Conservation (phyloP, 2,797 vertebrate species). For the Falco naumanni region DNA sequence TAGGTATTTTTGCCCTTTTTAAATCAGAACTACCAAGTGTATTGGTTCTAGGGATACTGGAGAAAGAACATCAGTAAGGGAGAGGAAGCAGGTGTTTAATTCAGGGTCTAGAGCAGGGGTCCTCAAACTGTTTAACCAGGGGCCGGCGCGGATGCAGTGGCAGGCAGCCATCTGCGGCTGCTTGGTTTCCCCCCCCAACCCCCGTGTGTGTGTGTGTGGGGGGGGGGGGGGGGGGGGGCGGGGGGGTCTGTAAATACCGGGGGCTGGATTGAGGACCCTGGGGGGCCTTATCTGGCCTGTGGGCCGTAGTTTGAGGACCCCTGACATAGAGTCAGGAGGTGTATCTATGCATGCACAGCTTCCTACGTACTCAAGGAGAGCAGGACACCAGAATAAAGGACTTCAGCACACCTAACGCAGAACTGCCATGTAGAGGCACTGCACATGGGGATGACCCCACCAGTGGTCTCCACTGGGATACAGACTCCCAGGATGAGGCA, state of each 20-base stretch:
- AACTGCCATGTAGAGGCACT: not conserved
- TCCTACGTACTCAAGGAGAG: not conserved
- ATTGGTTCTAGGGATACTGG: not conserved
- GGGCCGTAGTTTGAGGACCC: too few species aligned
- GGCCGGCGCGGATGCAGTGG: too few species aligned
- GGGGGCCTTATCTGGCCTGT: too few species aligned
- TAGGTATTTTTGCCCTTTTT: not conserved
- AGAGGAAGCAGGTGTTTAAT: not conserved
- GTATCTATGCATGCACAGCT: not conserved
- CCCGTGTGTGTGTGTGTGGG: too few species aligned
- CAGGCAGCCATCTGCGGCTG: too few species aligned
- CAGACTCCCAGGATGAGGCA: not conserved
- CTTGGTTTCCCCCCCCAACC: too few species aligned
- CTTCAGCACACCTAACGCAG: not conserved
- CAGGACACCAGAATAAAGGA: not conserved
- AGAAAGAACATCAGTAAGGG: not conserved
- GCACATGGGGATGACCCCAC: not conserved
- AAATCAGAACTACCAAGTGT: not conserved
- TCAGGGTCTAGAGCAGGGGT: not conserved
- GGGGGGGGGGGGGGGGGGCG: too few species aligned
- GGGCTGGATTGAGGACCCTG: too few species aligned
- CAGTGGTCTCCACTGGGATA: not conserved
- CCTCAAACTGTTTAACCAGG: too few species aligned
- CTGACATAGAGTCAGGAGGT: not conserved
- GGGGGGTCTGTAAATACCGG: too few species aligned